Evolutionary conservation across 2,888 invertebrate species (phyloP).

Genomic region (Apotomis capreana): DNA sequence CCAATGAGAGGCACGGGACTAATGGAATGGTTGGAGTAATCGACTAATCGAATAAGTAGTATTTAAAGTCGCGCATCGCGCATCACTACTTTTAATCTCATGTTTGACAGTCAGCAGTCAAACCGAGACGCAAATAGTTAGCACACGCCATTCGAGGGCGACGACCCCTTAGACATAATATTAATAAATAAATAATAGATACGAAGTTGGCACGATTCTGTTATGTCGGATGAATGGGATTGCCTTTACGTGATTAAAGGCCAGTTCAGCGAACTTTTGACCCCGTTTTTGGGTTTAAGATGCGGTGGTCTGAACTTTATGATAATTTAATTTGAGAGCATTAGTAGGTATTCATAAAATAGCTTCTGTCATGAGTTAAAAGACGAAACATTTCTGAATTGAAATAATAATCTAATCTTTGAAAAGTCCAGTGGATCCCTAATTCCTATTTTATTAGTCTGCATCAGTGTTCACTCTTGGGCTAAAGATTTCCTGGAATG

Average conservation of each 20-base stretch:
- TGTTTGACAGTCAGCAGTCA: constrained; percentile 40
- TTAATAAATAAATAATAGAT: constrained; percentile 38
- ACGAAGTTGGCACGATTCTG: constrained; percentile 27
- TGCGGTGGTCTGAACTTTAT: constrained; percentile 10
- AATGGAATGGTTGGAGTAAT: too few relatives aligned
- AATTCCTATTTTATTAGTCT: too few relatives aligned
- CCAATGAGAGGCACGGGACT: too few relatives aligned
- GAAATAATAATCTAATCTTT: too few relatives aligned
- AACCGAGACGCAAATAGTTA: constrained; percentile 38
- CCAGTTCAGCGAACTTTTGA: constrained; percentile 26
- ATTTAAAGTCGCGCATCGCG: too few relatives aligned
- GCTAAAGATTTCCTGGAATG: too few relatives aligned
- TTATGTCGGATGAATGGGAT: constrained; percentile 11
- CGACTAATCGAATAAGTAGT: too few relatives aligned
- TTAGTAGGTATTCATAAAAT: neutral
- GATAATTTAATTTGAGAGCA: neutral
- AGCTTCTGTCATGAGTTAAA: neutral
- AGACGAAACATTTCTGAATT: neutral
- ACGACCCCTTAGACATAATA: constrained; percentile 38
- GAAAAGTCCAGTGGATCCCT: too few relatives aligned
- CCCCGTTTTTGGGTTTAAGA: constrained; percentile 4
- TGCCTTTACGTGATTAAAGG: neutral
- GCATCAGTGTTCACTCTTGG: too few relatives aligned
- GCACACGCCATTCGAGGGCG: constrained; percentile 29
- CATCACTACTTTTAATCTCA: constrained; percentile 22